Evolutionary conservation across 2,113 vertebrate species (phyloP), one percentile per base, ranked within the genome.

Genomic region (Miniopterus natalensis): DNA sequence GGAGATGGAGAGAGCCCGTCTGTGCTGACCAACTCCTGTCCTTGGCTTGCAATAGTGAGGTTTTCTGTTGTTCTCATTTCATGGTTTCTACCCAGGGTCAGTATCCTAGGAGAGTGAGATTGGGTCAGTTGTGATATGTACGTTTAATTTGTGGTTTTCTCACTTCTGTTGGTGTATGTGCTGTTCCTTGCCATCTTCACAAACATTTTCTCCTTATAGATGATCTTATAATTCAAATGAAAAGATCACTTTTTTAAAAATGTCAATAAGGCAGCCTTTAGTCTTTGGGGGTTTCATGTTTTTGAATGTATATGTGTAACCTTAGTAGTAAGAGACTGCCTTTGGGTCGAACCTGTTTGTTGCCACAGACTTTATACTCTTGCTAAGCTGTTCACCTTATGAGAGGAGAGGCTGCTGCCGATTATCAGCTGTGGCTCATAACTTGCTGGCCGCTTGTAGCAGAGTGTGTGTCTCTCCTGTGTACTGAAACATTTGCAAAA

Each of bases 11-110:
- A 81, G 21, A 63, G 23, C 10, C 2, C 1, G 29, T 21, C 71
- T 80, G 0, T 6, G 0, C 25, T 59, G 63, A 18, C 20, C 1
- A 9, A 42, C 70, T 80, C 74, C 83, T 55, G 71, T 49, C 83
- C 25, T 55, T 4, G 13, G 42, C 63, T 65, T 66, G 85, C 55
- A 47, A 5, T 18, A 31, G 51, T 7, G 20, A 7, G 5, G 47
- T 45, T 92, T 0, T 9, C 36, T n/a, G 6, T 65, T 63, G 63
- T 84, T 91, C n/a, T 79, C n/a, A 31, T 2, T 7, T 4, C 5
- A 1, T 14, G 0, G 18, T 42, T 59, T 61, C 3, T 70, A 0
- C n/a, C 1, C 0, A 12, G 29, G 0, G 1, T 47, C 17, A 18
- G 61, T 51, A 40, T 59, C 66, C 61, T 40, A 21, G 63, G 68